Conservation (phyloP, 2,113 vertebrate genomes). For the Neolamprologus hecqui region DNA sequence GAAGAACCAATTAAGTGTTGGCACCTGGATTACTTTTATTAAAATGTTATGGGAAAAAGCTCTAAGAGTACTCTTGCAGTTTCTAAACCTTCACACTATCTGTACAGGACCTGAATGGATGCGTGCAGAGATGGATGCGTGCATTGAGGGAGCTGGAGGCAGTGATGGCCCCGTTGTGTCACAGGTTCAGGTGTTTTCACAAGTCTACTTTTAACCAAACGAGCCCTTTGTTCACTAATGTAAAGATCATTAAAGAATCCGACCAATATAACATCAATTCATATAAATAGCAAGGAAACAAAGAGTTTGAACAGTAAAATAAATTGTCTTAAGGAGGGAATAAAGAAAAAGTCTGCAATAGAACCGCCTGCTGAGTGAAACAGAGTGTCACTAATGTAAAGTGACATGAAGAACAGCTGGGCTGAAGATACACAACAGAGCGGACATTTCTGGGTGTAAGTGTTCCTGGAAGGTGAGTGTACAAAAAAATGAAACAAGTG, state of each 20-base stretch:
- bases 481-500: neutral
- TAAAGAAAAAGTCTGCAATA: neutral
- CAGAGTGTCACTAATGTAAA: neutral
- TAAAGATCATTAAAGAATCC: neutral
- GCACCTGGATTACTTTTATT: neutral
- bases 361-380: neutral
- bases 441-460: neutral
- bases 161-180: neutral
- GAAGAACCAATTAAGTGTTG: neutral
- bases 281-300: neutral
- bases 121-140: neutral
- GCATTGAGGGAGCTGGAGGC: neutral
- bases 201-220: neutral
- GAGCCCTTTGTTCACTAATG: neutral
- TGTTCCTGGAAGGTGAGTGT: neutral
- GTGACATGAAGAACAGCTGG: neutral
- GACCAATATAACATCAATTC: neutral
- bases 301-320: neutral
- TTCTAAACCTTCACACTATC: neutral
- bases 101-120: neutral
- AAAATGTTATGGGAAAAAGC: neutral
- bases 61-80: neutral
- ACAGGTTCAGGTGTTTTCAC: neutral
- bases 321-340: neutral
- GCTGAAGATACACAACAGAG: neutral